phyloP scores from a whole-genome alignment of 2,113 vertebrate genomes.

The Turnix velox region DNA sequence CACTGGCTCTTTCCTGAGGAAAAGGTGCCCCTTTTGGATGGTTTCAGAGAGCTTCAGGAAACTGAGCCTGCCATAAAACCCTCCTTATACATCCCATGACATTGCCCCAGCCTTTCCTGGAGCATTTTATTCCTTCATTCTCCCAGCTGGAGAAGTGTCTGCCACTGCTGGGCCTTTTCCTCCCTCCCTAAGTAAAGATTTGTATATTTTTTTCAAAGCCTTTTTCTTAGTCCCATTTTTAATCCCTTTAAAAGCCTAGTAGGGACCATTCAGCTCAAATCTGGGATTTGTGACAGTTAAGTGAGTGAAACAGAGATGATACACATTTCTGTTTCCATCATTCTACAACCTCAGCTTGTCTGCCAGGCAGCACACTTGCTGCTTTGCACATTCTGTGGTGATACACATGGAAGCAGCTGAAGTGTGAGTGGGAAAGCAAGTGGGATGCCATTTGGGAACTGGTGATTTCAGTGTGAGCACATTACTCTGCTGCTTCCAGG shows the following conservation, averaged over 20 bases:
- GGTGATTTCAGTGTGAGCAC: neutral
- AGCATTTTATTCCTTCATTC: neutral
- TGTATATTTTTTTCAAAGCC: neutral
- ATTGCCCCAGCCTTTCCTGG: neutral
- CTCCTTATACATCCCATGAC: neutral
- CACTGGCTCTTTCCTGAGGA: neutral
- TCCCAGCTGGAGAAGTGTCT: neutral
- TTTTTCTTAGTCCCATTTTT: neutral
- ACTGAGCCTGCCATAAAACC: neutral
- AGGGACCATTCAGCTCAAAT: neutral
- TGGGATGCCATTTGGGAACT: neutral
- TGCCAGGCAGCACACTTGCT: neutral
- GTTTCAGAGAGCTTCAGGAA: neutral
- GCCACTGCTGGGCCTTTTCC: neutral
- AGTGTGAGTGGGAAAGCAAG: constrained; percentile 7
- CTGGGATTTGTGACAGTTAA: neutral
- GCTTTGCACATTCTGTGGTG: neutral
- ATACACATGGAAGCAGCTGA: neutral
- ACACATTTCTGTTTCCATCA: neutral
- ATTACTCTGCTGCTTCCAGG: neutral
- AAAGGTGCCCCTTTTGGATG: neutral
- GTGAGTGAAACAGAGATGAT: neutral
- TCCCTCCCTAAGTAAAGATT: neutral
- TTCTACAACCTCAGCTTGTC: neutral
- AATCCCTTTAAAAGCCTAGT: neutral